Base-by-base conservation (phyloP, 2,113 vertebrate species). In the Syngnathus floridae region DNA sequence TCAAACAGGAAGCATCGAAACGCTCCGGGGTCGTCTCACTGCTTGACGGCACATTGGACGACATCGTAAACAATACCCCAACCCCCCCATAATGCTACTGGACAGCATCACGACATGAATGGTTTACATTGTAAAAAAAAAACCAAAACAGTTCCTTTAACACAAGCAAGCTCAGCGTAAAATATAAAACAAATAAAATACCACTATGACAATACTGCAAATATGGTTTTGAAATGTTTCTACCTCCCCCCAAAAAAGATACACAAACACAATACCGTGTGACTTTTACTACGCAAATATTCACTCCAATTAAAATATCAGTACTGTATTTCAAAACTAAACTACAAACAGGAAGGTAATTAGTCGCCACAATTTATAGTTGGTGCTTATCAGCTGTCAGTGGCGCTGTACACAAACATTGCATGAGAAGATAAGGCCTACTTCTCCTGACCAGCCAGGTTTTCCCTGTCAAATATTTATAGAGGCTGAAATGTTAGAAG, bases 401-500 rank as follows among this genome's bases (percentile, higher is more conserved):
- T 62, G 57, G 19, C 64, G 67, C 55, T 69, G 65, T 70, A 60
- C 65, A 65, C 66, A 67, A 76, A 68, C 67, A 71, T 71, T 52
- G 74, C 68, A 72, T 72, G 70, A 70, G 69, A 64, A 71, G 78
- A 85, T 80, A 78, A 77, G 67, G 77, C 76, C 82, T 60, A 72
- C 72, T 70, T 66, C 76, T 74, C 54, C 19, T 63, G 73, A 57
- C 68, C 74, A 78, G 79, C 74, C 78, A 88, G 70, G 63, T 78
- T 80, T 72, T 85, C 75, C 81, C 84, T 76, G 86, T 89, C 85
- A 89, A 88, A 89, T 88, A 88, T 88, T 87, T 86, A 88, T 87
- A 86, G 85, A 84, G 80, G 70, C 78, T 86, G 87, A 88, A 89
- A 89, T 80, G 41, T 81, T 82, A 89, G 79, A 87, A 65, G 83